Evolutionary conservation across 2,113 vertebrate genomes (phyloP).

Genomic region (Microtus pennsylvanicus): DNA sequence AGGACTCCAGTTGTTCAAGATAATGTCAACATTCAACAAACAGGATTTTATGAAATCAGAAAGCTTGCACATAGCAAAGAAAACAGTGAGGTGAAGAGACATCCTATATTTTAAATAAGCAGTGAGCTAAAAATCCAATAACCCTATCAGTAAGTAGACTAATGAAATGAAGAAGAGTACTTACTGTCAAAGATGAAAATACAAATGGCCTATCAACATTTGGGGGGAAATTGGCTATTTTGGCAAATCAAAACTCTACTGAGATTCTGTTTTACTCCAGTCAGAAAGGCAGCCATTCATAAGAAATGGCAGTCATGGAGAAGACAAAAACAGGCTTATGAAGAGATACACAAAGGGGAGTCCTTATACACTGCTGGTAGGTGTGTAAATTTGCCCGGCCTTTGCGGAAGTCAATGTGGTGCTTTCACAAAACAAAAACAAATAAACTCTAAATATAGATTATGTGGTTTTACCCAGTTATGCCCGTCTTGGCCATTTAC

Average conservation of each 20-base stretch:
- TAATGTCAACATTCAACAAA: neutral
- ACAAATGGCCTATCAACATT: neutral
- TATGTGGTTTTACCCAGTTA: neutral
- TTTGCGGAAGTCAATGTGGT: neutral
- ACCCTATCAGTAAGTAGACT: neutral
- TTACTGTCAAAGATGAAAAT: neutral
- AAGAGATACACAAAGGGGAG: neutral
- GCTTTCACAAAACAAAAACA: neutral
- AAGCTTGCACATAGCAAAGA: neutral
- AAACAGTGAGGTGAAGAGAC: neutral
- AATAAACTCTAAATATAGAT: neutral
- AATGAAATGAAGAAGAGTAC: neutral
- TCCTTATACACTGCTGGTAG: neutral
- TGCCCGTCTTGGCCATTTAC: neutral
- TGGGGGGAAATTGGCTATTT: too few species aligned
- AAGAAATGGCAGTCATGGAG: neutral
- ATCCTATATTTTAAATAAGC: neutral
- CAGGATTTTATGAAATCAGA: neutral
- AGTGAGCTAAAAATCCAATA: neutral
- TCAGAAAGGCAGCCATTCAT: neutral
- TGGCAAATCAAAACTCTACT: neutral
- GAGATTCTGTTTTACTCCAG: neutral
- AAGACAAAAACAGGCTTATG: neutral
- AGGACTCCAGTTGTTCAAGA: neutral
- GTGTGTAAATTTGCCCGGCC: neutral